Evolutionary conservation across 2,797 vertebrate genomes (phyloP).

Genomic region (Argya squamiceps): DNA sequence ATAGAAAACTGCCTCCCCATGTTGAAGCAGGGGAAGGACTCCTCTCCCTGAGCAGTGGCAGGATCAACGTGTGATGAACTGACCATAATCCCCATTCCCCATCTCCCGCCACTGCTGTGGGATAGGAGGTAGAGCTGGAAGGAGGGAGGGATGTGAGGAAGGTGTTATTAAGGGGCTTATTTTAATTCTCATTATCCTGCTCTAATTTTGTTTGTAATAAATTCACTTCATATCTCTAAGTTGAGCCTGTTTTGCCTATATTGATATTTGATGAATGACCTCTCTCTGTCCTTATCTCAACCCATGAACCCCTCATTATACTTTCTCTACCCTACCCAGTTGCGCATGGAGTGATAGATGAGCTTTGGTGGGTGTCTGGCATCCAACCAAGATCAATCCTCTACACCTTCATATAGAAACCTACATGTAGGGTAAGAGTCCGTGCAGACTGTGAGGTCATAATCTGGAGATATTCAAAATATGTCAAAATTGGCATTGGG

Average conservation of each 20-base stretch:
- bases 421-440: background rate
- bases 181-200: background rate
- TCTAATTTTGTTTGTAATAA: background rate
- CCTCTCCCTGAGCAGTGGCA: background rate
- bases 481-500: background rate
- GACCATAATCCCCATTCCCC: background rate
- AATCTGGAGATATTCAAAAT: background rate
- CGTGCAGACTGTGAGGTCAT: fast-evolving
- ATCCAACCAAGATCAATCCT: background rate
- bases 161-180: background rate
- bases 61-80: fast-evolving
- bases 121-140: background rate
- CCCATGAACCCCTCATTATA: background rate
- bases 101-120: background rate
- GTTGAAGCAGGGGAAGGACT: background rate
- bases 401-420: background rate
- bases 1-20: no score
- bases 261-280: background rate
- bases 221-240: background rate
- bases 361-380: background rate
- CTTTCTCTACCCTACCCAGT: background rate
- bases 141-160: background rate
- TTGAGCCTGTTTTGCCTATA: background rate
- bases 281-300: background rate
- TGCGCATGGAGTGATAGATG: background rate